Percentiles rank a stretch among this genome's conserved stretches.
These are phyloP conservation scores for Uloborus plumipes DNA, from an alignment of 2,888 invertebrate species.

Conservation along the genomic window DNA sequence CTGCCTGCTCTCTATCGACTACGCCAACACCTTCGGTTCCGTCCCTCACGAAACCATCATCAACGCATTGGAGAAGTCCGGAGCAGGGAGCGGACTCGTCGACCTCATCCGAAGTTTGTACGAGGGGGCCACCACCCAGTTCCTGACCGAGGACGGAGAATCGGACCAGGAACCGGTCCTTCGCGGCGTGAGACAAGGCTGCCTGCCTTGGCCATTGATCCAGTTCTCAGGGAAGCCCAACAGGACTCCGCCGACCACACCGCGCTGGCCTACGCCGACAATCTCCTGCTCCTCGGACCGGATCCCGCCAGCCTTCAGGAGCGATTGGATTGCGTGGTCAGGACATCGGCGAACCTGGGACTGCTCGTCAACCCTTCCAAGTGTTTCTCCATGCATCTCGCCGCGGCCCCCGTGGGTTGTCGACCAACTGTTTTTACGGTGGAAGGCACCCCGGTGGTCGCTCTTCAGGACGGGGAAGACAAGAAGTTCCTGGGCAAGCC, in stretches of 20 bases:
- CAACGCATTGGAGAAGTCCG: no score
- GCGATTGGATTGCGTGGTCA: background rate
- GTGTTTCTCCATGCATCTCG: background rate
- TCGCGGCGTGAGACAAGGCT: background rate
- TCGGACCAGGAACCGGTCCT: background rate
- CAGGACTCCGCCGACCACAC: background rate
- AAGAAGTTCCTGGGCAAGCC: slow-evolving; percentile 1
- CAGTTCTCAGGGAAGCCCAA: background rate
- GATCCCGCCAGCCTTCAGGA: background rate
- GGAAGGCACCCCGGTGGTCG: background rate
- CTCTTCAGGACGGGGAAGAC: background rate
- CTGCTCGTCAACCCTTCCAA: background rate
- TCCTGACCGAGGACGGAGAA: background rate
- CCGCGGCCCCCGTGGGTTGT: background rate
- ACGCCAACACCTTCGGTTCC: no score
- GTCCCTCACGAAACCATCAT: no score
- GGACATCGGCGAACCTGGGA: background rate
- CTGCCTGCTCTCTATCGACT: no score
- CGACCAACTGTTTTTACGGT: background rate
- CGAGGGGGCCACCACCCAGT: background rate
- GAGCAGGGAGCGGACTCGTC: background rate
- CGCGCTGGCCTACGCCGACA: background rate
- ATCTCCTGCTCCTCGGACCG: background rate
- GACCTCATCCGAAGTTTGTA: background rate
- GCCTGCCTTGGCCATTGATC: background rate